A percentile compares a stretch with the other conserved stretches of the same genome.
phyloP scores from a whole-genome alignment of 1,140 invertebrate species.

The Scylla paramamosain region DNA sequence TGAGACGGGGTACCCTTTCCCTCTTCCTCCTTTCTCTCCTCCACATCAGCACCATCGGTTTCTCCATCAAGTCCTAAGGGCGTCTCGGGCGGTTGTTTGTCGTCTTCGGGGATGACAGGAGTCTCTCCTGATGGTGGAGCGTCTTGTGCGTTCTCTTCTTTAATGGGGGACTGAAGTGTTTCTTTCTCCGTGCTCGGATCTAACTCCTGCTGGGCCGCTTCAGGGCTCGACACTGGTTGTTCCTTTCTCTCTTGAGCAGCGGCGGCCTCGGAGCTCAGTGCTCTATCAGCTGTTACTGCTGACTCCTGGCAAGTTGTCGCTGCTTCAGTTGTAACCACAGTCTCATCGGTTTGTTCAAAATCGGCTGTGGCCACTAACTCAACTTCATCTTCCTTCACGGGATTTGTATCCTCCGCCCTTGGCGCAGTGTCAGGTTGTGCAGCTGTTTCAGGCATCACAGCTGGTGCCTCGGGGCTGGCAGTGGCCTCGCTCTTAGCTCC shows the following conservation, averaged over 20 bases:
- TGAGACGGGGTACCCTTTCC: background rate
- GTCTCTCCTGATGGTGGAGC: background rate
- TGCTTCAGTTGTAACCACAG: background rate
- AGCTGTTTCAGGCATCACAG: constrained; percentile 5
- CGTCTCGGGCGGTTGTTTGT: background rate
- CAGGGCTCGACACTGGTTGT: background rate
- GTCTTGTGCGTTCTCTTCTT: background rate
- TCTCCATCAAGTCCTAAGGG: background rate
- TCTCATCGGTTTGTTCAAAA: background rate
- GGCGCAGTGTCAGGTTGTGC: constrained; percentile 1
- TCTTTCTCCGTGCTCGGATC: background rate
- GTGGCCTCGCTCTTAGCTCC: constrained; percentile 22
- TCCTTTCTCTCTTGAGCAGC: background rate
- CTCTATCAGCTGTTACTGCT: background rate
- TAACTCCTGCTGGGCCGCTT: background rate
- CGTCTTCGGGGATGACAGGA: background rate
- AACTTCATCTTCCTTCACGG: background rate
- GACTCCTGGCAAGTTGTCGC: background rate
- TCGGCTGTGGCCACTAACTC: background rate
- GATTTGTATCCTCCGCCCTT: background rate
- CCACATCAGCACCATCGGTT: constrained; percentile 31
- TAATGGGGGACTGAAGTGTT: background rate
- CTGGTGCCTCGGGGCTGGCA: constrained; percentile 24
- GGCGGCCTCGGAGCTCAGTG: background rate
- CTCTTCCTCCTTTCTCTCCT: constrained; percentile 31